Base-by-base conservation (phyloP, 2,888 invertebrate species). In the Pammene aurita region DNA sequence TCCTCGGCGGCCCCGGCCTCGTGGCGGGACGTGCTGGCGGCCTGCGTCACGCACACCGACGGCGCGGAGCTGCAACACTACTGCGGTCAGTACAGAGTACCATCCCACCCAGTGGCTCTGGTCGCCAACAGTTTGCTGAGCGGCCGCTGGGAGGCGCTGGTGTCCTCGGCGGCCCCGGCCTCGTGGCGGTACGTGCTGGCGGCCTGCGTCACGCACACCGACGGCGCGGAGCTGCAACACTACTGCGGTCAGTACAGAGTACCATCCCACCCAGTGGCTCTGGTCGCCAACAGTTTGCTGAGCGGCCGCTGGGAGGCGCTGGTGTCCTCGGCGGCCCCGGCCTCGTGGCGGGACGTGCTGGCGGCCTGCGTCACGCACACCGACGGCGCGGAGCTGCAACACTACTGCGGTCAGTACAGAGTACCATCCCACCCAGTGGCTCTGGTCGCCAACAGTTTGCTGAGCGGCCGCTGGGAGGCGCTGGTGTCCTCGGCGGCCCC, bases 101-200 rank as follows among this genome's bases (percentile, higher is more conserved):
- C 96, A 96, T 84, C 88, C 5, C 94, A 95, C 57, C 93, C 94
- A 7, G 90, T 96, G 62, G 94, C 96, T 54, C 94, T 95, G 67
- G 85, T 97, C 67, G 94, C 96, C 54, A 95, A 95, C 69, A 96
- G 96, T n/a, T 89, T 98, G 76, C 96, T 98, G 46, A 73, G 73
- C 68, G 71, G 82, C 14, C 76, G 95, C 93, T 76, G 96, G 97
- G 83, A 78, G 44, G 7, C 66, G 66, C 83, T 96, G 95, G 89
- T 98, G 96, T 95, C 86, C 89, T 65, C 93, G 94, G 96, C 97
- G 78, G 95, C 96, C 44, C 90, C 97, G n/a, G 88, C 88, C 71
- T 95, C 95, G 78, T 98, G 98, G 98, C 95, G 96, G 77, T 96
- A 97, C 86, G 95, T 96, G 9, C 90, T 98, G 38, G 96, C 97